These are phyloP conservation scores for Acrocephalus kingi DNA, from an alignment of 2,113 vertebrate species.

Conservation along the genomic window DNA sequence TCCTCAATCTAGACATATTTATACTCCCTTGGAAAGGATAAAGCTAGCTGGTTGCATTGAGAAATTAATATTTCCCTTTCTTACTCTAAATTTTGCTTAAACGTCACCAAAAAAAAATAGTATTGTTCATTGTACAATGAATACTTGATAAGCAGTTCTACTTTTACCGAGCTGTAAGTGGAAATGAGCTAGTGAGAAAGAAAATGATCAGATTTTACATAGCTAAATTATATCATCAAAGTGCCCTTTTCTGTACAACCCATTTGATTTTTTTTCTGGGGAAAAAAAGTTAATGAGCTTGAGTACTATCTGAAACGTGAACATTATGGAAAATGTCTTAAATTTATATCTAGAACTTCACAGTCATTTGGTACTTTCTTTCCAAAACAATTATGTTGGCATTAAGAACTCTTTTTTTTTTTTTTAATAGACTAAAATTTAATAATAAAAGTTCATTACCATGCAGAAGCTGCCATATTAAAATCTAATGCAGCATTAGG, in stretches of 20 bases:
- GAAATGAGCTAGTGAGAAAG: conserved; percentile 9
- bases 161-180: conserved; percentile 5
- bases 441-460: not conserved
- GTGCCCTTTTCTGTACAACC: not conserved
- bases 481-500: not conserved
- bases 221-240: conserved; percentile 9
- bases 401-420: not conserved
- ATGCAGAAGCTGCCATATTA: not conserved
- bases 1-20: not conserved
- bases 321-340: not conserved
- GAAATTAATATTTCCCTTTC: not conserved
- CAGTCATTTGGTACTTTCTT: not conserved
- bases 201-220: conserved; percentile 15
- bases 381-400: not conserved
- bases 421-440: not conserved
- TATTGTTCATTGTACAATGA: not conserved
- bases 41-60: not conserved
- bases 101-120: conserved; percentile 23
- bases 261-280: not conserved
- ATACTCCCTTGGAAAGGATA: not conserved
- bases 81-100: conserved; percentile 1
- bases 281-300: not conserved
- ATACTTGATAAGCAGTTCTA: conserved; percentile 6
- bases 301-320: not conserved
- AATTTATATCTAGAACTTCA: not conserved